phyloP scores from a whole-genome alignment of 2,797 vertebrate genomes.

The Odontamblyopus rebecca region DNA sequence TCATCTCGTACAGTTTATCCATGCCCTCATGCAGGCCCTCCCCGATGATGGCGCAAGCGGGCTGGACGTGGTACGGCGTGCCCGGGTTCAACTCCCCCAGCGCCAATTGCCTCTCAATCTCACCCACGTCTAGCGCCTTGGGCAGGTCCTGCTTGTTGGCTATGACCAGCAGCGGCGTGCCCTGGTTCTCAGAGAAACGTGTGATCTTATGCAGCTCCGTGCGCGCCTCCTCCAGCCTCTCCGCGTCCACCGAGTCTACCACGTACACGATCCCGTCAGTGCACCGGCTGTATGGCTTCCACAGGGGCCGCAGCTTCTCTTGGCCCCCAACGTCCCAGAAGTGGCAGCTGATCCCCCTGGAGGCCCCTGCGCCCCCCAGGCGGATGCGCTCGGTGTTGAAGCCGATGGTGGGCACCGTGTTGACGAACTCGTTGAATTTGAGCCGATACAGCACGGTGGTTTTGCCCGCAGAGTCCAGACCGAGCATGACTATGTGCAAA shows the following conservation, averaged over 20 bases:
- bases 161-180: constrained; percentile 93
- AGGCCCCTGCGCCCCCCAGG: constrained; percentile 85
- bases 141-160: constrained; percentile 99
- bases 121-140: constrained; percentile 88
- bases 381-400: constrained; percentile 97
- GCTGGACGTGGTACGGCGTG: constrained; percentile 95
- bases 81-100: constrained; percentile 90
- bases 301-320: constrained; percentile 95
- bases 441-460: constrained; percentile 95
- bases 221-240: constrained; percentile 93
- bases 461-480: constrained; percentile 95
- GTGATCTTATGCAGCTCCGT: constrained; percentile 97
- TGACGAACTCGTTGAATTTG: constrained; percentile 98
- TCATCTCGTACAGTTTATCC: constrained; percentile 98
- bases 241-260: constrained; percentile 97
- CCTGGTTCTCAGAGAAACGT: constrained; percentile 95
- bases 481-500: constrained; percentile 96
- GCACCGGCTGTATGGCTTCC: constrained; percentile 98
- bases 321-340: constrained; percentile 98
- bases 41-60: constrained; percentile 96
- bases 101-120: constrained; percentile 93
- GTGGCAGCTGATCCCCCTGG: constrained; percentile 96
- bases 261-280: constrained; percentile 98
- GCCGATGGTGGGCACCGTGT: constrained; percentile 97
- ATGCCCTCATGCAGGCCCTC: constrained; percentile 96